phyloP scores from a whole-genome alignment of 1,140 invertebrate genomes.

The Pseudobourletiella spinata region DNA sequence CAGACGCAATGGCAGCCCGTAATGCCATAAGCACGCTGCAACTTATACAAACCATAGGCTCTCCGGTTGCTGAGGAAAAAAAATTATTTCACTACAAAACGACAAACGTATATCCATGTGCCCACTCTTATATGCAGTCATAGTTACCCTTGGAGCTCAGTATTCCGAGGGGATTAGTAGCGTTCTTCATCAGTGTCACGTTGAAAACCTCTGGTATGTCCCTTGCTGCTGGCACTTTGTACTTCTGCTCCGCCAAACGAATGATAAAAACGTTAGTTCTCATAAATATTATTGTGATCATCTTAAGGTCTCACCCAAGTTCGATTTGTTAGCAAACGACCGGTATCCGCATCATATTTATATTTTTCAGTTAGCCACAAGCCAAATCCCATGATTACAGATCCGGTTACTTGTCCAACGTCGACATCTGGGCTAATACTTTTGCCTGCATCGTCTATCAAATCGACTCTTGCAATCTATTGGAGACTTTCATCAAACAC shows the following conservation, averaged over 20 bases:
- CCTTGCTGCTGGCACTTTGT: slow-evolving; percentile 43
- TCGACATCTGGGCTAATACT: slow-evolving; percentile 59
- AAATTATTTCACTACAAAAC: neutral
- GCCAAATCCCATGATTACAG: slow-evolving; percentile 76
- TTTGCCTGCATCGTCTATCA: slow-evolving; percentile 64
- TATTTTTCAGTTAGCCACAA: slow-evolving; percentile 53
- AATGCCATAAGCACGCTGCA: slow-evolving; percentile 58
- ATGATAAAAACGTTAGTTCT: too few species aligned
- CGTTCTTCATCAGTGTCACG: slow-evolving; percentile 43
- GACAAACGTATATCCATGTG: neutral
- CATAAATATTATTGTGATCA: too few species aligned
- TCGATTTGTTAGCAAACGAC: slow-evolving; percentile 20
- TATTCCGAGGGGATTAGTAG: slow-evolving; percentile 42
- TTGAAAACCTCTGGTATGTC: slow-evolving; percentile 47
- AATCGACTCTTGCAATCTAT: slow-evolving; percentile 54
- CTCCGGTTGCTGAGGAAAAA: slow-evolving; percentile 53
- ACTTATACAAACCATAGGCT: slow-evolving; percentile 63
- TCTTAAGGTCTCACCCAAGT: slow-evolving; percentile 20
- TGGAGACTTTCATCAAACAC: slow-evolving; percentile 53
- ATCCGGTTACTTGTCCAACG: slow-evolving; percentile 68
- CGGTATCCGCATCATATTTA: slow-evolving; percentile 21
- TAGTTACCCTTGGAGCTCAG: slow-evolving; percentile 29
- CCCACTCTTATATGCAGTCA: slow-evolving; percentile 47
- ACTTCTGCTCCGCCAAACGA: too few species aligned
- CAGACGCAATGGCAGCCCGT: slow-evolving; percentile 57